Conservation (phyloP, 2,113 vertebrate species). For the Oxyura jamaicensis region DNA sequence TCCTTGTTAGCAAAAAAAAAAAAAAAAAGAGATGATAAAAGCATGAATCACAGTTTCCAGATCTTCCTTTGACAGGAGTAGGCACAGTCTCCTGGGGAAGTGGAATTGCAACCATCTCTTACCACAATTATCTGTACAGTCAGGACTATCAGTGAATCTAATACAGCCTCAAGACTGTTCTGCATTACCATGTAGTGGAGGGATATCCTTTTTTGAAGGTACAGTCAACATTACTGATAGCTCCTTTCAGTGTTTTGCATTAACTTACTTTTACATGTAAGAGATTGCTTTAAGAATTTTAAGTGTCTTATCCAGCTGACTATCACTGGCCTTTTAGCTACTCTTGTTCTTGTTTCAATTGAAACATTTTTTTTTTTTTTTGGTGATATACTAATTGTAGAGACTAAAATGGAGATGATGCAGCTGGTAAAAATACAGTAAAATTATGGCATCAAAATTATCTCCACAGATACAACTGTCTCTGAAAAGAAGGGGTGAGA, state of each 20-base stretch:
- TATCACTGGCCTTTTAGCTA: background rate
- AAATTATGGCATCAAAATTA: background rate
- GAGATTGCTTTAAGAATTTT: background rate
- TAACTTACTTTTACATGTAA: conserved; percentile 28
- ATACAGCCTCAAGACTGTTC: conserved; percentile 29
- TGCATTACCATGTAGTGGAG: conserved; percentile 22
- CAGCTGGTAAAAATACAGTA: background rate
- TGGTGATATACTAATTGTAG: background rate
- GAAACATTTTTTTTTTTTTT: background rate
- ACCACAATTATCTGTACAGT: conserved; percentile 50
- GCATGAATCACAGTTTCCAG: conserved; percentile 63
- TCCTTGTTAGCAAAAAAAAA: conserved; percentile 39
- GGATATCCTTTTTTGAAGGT: background rate
- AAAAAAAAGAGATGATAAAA: conserved; percentile 66
- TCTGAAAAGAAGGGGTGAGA: background rate
- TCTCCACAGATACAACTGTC: background rate
- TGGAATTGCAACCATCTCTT: conserved; percentile 44
- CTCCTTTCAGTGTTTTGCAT: conserved; percentile 26
- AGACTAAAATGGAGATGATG: background rate
- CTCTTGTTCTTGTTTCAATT: background rate
- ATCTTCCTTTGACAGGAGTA: conserved; percentile 52
- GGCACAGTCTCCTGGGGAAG: conserved; percentile 7
- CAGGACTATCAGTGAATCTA: conserved; percentile 44
- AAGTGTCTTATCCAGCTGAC: background rate
- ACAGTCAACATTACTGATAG: conserved; percentile 8